Evolutionary conservation across 2,797 vertebrate species (phyloP).

Genomic region (Muraenolepis orangiensis): DNA sequence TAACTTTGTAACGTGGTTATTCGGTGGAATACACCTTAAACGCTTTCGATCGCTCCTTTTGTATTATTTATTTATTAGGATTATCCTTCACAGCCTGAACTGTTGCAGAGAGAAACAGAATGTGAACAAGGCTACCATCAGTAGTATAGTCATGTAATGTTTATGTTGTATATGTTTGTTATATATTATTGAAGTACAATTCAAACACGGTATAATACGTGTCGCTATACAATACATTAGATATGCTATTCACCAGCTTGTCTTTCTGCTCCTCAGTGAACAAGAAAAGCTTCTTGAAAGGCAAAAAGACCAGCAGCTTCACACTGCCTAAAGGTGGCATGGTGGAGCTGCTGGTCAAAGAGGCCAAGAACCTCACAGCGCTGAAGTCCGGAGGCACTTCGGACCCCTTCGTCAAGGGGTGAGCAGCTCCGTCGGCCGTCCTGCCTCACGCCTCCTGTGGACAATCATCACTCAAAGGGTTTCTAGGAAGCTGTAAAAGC

Average conservation of each 20-base stretch:
- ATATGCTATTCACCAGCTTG: too few species aligned
- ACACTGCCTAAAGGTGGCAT: slow-evolving; percentile 84
- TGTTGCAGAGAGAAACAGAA: background rate
- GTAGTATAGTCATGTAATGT: too few species aligned
- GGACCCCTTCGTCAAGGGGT: slow-evolving; percentile 99
- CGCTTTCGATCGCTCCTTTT: background rate
- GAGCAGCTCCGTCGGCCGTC: slow-evolving; percentile 25
- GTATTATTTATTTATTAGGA: too few species aligned
- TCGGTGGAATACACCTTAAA: background rate
- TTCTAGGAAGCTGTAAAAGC: background rate
- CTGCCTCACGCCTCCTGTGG: background rate
- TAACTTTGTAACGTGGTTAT: background rate
- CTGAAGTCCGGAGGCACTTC: slow-evolving; percentile 93
- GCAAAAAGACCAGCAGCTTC: slow-evolving; percentile 81
- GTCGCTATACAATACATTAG: too few species aligned
- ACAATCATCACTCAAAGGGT: background rate
- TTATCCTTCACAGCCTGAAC: too few species aligned
- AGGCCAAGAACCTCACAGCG: slow-evolving; percentile 93
- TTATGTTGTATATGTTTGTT: too few species aligned
- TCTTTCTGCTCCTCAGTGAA: slow-evolving; percentile 70
- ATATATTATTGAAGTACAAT: too few species aligned
- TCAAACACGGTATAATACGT: too few species aligned
- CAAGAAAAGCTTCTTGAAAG: slow-evolving; percentile 82
- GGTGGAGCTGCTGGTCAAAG: slow-evolving; percentile 92
- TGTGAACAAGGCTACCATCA: too few species aligned